A percentile compares a stretch with the other conserved stretches of the same genome.
Evolutionary conservation across 2,888 invertebrate genomes (phyloP).

Genomic region (Hoplodrina blanda): DNA sequence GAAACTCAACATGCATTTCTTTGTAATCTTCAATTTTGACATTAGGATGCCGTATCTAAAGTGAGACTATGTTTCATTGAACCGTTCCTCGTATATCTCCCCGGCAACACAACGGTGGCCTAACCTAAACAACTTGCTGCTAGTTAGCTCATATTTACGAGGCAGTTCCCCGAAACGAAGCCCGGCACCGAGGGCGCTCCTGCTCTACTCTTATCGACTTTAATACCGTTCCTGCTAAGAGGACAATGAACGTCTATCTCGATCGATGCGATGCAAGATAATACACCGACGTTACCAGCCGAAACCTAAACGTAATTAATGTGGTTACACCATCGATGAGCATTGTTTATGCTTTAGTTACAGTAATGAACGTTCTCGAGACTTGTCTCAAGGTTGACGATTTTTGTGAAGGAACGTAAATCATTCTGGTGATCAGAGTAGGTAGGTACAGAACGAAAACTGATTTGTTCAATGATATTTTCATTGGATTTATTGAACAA

Average conservation of each 20-base stretch:
- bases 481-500: no score
- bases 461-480: no score
- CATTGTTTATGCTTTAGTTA: slow-evolving; percentile 40
- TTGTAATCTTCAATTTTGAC: neutral
- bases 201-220: slow-evolving; percentile 56
- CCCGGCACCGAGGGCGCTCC: slow-evolving; percentile 33
- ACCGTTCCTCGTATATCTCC: neutral
- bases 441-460: neutral
- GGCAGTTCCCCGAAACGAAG: slow-evolving; percentile 43
- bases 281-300: slow-evolving; percentile 4
- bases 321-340: slow-evolving; percentile 17
- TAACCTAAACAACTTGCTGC: slow-evolving; percentile 14
- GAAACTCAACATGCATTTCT: neutral
- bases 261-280: slow-evolving; percentile 26
- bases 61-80: neutral
- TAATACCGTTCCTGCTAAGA: slow-evolving; percentile 52
- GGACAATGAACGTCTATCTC: slow-evolving; percentile 49
- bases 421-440: neutral
- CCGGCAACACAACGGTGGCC: slow-evolving; percentile 6
- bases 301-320: slow-evolving; percentile 31
- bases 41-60: neutral
- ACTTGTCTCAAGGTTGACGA: slow-evolving; percentile 48
- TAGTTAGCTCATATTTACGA: slow-evolving; percentile 48
- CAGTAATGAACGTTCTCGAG: slow-evolving; percentile 38
- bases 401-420: slow-evolving; percentile 18